phyloP scores from a whole-genome alignment of 2,113 vertebrate genomes.

The Oxyura jamaicensis region DNA sequence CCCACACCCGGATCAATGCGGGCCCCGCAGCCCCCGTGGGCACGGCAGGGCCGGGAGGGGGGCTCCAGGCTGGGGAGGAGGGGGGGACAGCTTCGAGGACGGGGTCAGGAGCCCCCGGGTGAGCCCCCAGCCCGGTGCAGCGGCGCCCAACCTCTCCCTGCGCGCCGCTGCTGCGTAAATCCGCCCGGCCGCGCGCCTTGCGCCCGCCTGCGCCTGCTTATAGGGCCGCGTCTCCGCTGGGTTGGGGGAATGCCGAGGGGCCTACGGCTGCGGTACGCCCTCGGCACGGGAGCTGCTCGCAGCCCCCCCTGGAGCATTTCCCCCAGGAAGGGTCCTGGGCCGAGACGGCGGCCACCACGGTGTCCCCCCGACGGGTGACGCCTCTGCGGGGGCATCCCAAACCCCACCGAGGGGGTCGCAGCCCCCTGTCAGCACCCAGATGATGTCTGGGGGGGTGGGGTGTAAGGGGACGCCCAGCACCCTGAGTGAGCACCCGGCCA shows the following conservation, averaged over 20 bases:
- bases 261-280: neutral
- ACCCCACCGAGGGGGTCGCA: fast-evolving
- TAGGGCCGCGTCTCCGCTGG: neutral
- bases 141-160: too few species aligned
- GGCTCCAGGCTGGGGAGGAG: too few species aligned
- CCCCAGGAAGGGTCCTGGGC: neutral
- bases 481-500: neutral
- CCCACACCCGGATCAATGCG: neutral
- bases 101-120: neutral
- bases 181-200: too few species aligned
- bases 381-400: fast-evolving
- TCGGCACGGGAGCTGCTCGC: neutral
- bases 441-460: neutral
- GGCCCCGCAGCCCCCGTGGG: neutral
- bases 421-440: neutral
- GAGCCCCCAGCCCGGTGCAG: too few species aligned
- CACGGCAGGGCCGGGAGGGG: neutral
- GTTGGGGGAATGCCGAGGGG: fast-evolving
- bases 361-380: neutral
- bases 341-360: fast-evolving
- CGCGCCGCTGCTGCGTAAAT: too few species aligned
- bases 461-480: fast-evolving
- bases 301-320: neutral
- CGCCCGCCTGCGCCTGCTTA: neutral
- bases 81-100: neutral